Evolutionary conservation across 2,113 vertebrate species (phyloP).

Genomic region (Loxodonta africana): DNA sequence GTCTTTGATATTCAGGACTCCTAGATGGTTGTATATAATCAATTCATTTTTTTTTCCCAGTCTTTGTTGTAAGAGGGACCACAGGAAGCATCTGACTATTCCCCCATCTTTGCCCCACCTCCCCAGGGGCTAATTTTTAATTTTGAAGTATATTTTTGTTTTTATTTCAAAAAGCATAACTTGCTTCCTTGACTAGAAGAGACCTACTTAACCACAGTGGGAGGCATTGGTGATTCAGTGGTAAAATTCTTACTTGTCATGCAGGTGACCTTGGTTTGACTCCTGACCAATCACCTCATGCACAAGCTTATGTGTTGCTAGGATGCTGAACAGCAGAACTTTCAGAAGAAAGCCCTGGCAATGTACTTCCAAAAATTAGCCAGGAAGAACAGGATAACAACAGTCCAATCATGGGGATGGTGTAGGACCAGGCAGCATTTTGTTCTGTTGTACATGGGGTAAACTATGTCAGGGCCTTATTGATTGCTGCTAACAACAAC

Average conservation of each 20-base stretch:
- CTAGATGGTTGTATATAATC: too few species aligned
- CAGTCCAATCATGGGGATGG: background rate
- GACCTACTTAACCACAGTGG: background rate
- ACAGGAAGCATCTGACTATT: too few species aligned
- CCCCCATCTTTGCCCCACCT: too few species aligned
- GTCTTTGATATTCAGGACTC: too few species aligned
- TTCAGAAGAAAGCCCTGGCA: background rate
- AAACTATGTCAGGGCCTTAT: too few species aligned
- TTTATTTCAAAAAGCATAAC: background rate
- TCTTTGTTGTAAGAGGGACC: too few species aligned
- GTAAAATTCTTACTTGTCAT: background rate
- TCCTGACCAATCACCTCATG: background rate
- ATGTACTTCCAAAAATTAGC: background rate
- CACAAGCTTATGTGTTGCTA: too few species aligned
- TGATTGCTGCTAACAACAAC: background rate
- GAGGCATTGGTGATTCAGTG: background rate
- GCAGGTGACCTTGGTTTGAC: background rate
- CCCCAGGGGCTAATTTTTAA: background rate
- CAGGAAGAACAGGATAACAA: background rate
- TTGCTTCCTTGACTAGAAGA: slow-evolving; percentile 28
- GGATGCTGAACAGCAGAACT: background rate
- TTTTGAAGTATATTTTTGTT: background rate
- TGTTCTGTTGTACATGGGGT: background rate
- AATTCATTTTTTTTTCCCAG: too few species aligned
- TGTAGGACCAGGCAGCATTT: background rate